These are phyloP conservation scores for Dendropsophus ebraccatus DNA, from an alignment of 2,113 vertebrate species.

Conservation along the genomic window DNA sequence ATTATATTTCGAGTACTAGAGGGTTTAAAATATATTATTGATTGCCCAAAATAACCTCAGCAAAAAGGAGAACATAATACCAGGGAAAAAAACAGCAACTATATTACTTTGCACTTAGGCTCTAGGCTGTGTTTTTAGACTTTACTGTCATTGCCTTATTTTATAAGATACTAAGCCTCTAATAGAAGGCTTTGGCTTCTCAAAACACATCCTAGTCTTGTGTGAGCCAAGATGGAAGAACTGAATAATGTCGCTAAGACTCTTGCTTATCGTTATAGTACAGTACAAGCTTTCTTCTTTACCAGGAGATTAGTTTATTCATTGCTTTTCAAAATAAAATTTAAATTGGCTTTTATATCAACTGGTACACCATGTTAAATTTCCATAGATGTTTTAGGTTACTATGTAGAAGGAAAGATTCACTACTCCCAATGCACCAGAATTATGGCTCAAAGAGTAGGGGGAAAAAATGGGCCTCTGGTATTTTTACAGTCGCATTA, in stretches of 20 bases:
- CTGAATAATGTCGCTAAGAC: background rate
- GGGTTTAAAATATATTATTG: constrained; percentile 1
- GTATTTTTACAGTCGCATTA: too few relatives aligned
- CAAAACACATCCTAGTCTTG: background rate
- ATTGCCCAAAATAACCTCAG: background rate
- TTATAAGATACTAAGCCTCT: background rate
- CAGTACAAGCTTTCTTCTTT: background rate
- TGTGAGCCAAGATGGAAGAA: background rate
- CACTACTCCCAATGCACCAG: too few relatives aligned
- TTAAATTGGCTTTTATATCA: background rate
- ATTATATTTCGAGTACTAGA: constrained; percentile 4
- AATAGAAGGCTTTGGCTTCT: background rate
- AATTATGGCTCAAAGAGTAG: too few relatives aligned
- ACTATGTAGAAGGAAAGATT: too few relatives aligned
- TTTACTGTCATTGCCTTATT: background rate
- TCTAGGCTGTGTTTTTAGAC: background rate
- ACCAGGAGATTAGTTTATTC: background rate
- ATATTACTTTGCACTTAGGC: background rate
- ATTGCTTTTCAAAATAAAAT: background rate
- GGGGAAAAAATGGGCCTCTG: too few relatives aligned
- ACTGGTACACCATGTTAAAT: background rate
- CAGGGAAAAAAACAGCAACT: background rate
- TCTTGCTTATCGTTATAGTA: background rate
- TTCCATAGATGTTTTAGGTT: too few relatives aligned
- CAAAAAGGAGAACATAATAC: background rate